Evolutionary conservation across 1,140 invertebrate species (phyloP), one percentile per base, ranked within the genome.

Genomic region (Asbolus verrucosus): DNA sequence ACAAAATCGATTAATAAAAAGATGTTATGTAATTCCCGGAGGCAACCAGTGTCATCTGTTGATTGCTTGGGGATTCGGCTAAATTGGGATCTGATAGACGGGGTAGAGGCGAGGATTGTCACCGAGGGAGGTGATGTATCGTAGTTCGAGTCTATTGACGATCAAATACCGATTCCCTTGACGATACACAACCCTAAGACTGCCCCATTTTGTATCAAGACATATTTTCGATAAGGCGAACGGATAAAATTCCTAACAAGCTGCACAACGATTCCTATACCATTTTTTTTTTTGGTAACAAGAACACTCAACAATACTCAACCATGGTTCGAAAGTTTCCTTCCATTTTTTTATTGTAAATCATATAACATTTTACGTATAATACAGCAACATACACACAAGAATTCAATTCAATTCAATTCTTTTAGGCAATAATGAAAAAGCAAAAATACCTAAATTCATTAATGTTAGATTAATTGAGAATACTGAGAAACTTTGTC

Each of bases 1-100:
- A 67, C 72, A 62, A 69, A 74, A 74, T 74, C 72, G 72, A 74
- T 74, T 74, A 74, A 74, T 74, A 74, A 74, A 71, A 71, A 74
- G 66, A 74, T 67, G 70, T 71, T 74, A 68, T 74, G 62, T 71
- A 74, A 74, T 71, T 71, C 72, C 72, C 72, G 21, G 24, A n/a
- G 70, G 72, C 50, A 68, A 38, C 18, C 46, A 67, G 66, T 74
- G 72, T 74, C 72, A 74, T 74, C 70, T 74, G 70, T 74, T 74
- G 72, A 74, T 69, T 74, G 67, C 69, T 43, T 21, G 21, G 69
- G 72, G 69, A 74, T 69, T 63, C 69, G 62, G 62, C 66, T 62
- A 74, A 74, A 74, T 74, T 71, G 69, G 61, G 62, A 71, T 71
- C 69, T 65, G 67, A 68, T 60, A 67, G 38, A 67, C 24, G 67